Evolutionary conservation across 2,113 vertebrate genomes (phyloP), one percentile per base, ranked within the genome.

Genomic region (Albula glossodonta): DNA sequence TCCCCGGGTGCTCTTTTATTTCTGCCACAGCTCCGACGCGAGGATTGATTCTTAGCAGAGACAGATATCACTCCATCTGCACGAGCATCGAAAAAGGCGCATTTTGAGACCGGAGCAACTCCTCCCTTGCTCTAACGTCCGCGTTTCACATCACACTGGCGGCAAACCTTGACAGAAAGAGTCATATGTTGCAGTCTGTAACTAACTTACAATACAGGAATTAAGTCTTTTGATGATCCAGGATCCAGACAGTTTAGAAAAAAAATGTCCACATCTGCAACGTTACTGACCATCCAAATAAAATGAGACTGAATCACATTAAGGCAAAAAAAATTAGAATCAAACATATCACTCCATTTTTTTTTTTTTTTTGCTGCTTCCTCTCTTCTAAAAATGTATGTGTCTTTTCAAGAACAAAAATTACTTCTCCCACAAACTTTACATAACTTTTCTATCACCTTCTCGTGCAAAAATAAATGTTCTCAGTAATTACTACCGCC

Each of bases 361-460:
- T n/a, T n/a, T n/a, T n/a, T n/a, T n/a, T n/a, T n/a, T n/a, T 78
- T 22, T 31, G 11, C 11, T 5, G 51, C n/a, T 53, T 22, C n/a
- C n/a, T 41, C 52, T 15, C 60, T 48, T 25, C 56, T 19, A 25
- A 51, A 86, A 15, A 66, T 66, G 25, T 81, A 66, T 31, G 22
- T 80, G 17, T 12, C 74, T 15, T 57, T 82, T 79, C 31, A 41
- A 41, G 31, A 41, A 41, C 31, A 41, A 41, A 41, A 41, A 41
- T 41, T 41, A 41, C 89, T 86, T 87, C 53, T 80, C 78, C n/a
- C 1, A 10, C 87, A 87, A 93, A 94, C 91, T 95, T 95, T 91
- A 88, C 86, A 51, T 92, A 91, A 93, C 91, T 87, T 88, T 86
- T 87, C 66, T 4, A 87, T 83, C 17, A 78, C 50, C 9, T 80